Evolutionary conservation across 2,888 invertebrate genomes (phyloP), one percentile per base, ranked within the genome.

Genomic region (Tachina fera): DNA sequence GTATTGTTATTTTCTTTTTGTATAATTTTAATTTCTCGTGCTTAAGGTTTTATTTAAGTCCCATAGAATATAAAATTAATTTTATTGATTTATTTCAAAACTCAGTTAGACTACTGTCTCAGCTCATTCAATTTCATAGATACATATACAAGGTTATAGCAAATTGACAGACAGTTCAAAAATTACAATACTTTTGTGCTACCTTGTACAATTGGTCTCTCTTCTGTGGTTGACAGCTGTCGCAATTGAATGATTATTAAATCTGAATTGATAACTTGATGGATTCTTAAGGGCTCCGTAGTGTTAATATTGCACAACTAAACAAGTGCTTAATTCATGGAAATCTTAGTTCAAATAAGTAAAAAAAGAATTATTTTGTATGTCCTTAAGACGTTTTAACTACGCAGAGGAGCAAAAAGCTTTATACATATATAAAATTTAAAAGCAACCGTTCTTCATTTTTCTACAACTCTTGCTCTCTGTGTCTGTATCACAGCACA

Each of bases 181-280:
- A 31, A 31, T 31, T 31, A 31, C 6, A 31, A 1, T 31, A 31
- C 31, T 31, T 31, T 31, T 31, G 6, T 1, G 6, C 31, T 2
- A 31, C 31, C 31, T 31, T 31, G 31, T 31, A 31, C 5, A 31
- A 31, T 6, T 31, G 31, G 6, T 31, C 31, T 39, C 16, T 16
- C 10, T 72, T 53, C 19, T 79, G 78, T 49, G 65, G 56, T 61
- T 83, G 76, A 68, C 83, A 83, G 79, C 67, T 83, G 79, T 45
- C 83, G 68, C 16, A 60, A 49, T 65, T 67, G 65, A 78, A 47
- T 53, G 49, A 61, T 67, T 67, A 83, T 79, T 79, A 79, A 79
- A 43, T 61, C 63, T 13, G 43, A 60, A 79, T 51, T 79, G 74
- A 78, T 78, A 79, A 78, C 68, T 79, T 75, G 58, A 56, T 39